Conservation (phyloP, 2,888 invertebrate genomes). For the Allacma fusca region DNA sequence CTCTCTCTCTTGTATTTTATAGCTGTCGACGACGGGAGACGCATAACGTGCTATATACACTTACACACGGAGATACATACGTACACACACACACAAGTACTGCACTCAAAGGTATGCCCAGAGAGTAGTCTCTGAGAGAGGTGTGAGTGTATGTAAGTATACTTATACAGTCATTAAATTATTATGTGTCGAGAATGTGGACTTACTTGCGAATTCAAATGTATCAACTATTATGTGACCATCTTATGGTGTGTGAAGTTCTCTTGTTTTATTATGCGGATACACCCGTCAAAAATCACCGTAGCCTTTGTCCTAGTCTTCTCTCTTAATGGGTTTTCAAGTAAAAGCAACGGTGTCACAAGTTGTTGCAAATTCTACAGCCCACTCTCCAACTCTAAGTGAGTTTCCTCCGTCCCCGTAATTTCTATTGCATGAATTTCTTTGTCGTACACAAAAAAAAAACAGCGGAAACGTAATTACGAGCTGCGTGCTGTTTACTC, state of each 20-base stretch:
- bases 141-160: background rate
- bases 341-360: background rate
- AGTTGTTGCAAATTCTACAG: too few species aligned
- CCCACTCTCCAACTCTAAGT: too few species aligned
- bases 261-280: background rate
- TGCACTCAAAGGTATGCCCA: background rate
- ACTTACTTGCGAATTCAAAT: conserved; percentile 4
- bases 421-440: too few species aligned
- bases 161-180: background rate
- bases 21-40: conserved; percentile 18
- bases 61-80: too few species aligned
- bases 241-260: conserved; percentile 6
- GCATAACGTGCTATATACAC: background rate
- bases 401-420: too few species aligned
- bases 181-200: conserved; percentile 16
- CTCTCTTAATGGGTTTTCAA: background rate
- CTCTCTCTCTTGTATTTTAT: conserved; percentile 14
- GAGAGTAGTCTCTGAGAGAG: background rate
- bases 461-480: too few species aligned
- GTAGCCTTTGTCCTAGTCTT: background rate
- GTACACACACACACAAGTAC: too few species aligned
- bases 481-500: too few species aligned
- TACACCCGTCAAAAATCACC: conserved; percentile 5
- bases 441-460: too few species aligned
- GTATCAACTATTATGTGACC: background rate